Conservation (phyloP, 2,113 vertebrate genomes). For the Procavia capensis region DNA sequence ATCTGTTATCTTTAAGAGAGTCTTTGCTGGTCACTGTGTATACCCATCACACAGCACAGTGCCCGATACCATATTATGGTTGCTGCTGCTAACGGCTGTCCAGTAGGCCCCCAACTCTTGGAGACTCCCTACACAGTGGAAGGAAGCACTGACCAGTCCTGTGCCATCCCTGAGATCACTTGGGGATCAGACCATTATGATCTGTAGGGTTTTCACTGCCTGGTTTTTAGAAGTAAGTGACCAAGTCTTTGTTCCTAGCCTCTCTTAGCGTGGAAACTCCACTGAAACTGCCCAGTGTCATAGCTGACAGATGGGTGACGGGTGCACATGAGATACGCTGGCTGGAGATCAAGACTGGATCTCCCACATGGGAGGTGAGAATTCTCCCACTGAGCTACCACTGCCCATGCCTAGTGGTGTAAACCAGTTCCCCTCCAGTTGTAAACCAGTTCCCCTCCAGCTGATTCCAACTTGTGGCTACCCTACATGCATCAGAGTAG, state of each 20-base stretch:
- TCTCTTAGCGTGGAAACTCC: too few species aligned
- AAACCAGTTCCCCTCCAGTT: not conserved
- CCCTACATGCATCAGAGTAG: too few species aligned
- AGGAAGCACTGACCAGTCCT: not conserved
- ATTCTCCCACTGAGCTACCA: not conserved
- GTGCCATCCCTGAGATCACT: not conserved
- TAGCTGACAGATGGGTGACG: not conserved
- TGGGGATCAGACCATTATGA: not conserved
- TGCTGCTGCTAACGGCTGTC: not conserved
- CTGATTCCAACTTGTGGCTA: too few species aligned
- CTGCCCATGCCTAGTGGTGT: not conserved
- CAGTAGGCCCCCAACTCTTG: not conserved
- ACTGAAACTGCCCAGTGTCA: not conserved
- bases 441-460: not conserved
- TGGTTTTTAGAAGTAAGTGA: not conserved
- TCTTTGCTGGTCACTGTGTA: not conserved
- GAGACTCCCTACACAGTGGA: not conserved
- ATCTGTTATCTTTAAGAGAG: not conserved
- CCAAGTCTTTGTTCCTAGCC: not conserved
- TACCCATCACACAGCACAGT: accelerated
- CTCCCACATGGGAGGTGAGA: not conserved
- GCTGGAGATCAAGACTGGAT: not conserved
- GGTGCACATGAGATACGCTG: not conserved
- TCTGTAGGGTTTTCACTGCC: not conserved
- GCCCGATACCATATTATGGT: not conserved